A percentile compares a stretch with the other conserved stretches of the same genome.
phyloP scores from a whole-genome alignment of 2,113 vertebrate species.

The Grus americana region DNA sequence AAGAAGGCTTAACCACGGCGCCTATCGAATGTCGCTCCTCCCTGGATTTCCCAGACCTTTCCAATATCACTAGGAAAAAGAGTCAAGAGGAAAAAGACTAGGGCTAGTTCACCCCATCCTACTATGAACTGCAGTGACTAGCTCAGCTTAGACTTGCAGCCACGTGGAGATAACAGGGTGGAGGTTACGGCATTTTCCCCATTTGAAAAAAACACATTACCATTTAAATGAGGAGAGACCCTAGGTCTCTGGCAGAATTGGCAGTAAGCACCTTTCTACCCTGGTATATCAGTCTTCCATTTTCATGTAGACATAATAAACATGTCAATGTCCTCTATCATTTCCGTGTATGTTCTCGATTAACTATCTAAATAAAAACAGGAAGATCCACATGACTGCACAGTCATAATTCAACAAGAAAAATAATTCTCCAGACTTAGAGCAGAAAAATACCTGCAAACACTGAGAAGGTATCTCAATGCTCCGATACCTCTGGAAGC shows the following conservation, averaged over 20 bases:
- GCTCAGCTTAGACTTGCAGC: neutral
- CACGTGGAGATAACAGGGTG: neutral
- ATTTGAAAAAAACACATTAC: neutral
- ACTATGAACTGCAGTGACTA: neutral
- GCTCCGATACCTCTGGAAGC: neutral
- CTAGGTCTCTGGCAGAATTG: neutral
- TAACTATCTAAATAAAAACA: neutral
- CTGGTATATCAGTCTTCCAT: neutral
- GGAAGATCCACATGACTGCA: neutral
- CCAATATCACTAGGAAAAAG: neutral
- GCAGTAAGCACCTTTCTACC: neutral
- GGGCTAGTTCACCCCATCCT: neutral
- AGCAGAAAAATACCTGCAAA: neutral
- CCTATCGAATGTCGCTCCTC: rapidly evolving
- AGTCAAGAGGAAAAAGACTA: neutral
- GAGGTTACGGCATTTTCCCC: neutral
- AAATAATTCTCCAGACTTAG: neutral
- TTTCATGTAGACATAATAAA: neutral
- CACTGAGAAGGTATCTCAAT: neutral
- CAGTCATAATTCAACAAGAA: neutral
- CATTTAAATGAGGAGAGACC: neutral
- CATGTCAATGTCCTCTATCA: neutral
- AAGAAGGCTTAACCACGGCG: neutral
- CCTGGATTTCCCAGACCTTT: neutral
- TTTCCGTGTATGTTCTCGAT: neutral